Base-by-base conservation (phyloP, 1,140 invertebrate species). In the Sipha flava region DNA sequence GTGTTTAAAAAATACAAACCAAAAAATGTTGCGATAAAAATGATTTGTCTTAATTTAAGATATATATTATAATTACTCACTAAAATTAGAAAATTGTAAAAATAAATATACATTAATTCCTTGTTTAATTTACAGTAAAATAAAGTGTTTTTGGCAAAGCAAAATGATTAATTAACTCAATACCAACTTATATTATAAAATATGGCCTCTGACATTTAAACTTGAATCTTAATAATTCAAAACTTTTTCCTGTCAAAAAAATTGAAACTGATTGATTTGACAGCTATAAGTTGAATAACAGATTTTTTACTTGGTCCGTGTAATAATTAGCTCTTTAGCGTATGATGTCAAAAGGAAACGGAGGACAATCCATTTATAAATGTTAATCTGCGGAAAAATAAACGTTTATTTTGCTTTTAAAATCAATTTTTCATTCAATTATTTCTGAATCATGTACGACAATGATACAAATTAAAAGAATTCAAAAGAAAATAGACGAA, bases 101-200 rank as follows among this genome's bases (percentile, higher is more conserved):
- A 43, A 68, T 23, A 23, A 66, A 43, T 23, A 43, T 40, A 9
- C 34, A 40, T 43, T 43, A 66, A 66, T 43, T 66, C 34, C 23
- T 43, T 40, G 34, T 66, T 66, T 66, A 18, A 37, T 66, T 66
- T 43, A 43, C 62, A 66, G 37, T 16, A 21, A 40, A 40, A 40
- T 23, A 43, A 40, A 68, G 12, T 68, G 64, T 68, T 68, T 68
- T 68, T 37, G 64, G 37, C 37, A 68, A 68, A 43, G 21, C 12
- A 18, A 40, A 68, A 68, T 68, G 37, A 68, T 68, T 68, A 68
- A 68, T 68, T 43, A 68, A 68, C 64, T 26, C 47, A 43, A 68
- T 68, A 68, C 64, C 21, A 43, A 68, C 64, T 68, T 66, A 40
- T 40, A 26, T 43, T 23, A 68, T 68, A 12, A 68, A 68, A 43